A percentile compares a stretch with the other conserved stretches of the same genome.
phyloP scores from a whole-genome alignment of 1,140 invertebrate species.

The Melipona quadrifasciata region DNA sequence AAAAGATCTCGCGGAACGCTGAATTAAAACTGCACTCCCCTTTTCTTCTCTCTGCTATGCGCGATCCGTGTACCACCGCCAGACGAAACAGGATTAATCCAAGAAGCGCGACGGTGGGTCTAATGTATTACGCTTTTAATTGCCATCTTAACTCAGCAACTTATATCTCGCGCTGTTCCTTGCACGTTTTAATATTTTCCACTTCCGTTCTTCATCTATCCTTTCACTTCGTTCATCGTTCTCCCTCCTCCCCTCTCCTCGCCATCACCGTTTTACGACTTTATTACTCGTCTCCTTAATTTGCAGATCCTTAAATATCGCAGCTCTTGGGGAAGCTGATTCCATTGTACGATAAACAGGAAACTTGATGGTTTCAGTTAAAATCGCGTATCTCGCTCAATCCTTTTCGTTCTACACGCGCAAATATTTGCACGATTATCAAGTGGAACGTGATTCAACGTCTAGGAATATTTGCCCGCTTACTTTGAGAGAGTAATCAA shows the following conservation, averaged over 20 bases:
- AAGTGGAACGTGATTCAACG: background rate
- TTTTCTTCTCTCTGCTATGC: background rate
- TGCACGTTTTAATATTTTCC: slow-evolving; percentile 6
- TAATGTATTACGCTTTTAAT: slow-evolving; percentile 33
- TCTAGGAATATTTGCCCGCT: background rate
- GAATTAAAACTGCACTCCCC: background rate
- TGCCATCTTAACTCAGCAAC: background rate
- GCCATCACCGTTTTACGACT: background rate
- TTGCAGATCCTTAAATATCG: background rate
- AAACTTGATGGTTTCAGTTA: background rate
- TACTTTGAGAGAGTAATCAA: background rate
- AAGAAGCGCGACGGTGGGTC: background rate
- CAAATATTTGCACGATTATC: background rate
- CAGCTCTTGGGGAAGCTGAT: background rate
- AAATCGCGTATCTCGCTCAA: background rate
- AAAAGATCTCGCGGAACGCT: background rate
- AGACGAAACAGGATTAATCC: slow-evolving; percentile 6
- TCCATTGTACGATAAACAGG: background rate
- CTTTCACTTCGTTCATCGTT: background rate
- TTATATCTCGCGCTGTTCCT: background rate
- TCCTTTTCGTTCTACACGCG: background rate
- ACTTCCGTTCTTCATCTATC: background rate
- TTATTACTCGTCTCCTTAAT: background rate
- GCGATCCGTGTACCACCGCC: background rate
- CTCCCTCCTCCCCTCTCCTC: too few species aligned